Evolutionary conservation across 1,140 invertebrate species (phyloP), one percentile per base, ranked within the genome.

Genomic region (Drosophila micromelanica): DNA sequence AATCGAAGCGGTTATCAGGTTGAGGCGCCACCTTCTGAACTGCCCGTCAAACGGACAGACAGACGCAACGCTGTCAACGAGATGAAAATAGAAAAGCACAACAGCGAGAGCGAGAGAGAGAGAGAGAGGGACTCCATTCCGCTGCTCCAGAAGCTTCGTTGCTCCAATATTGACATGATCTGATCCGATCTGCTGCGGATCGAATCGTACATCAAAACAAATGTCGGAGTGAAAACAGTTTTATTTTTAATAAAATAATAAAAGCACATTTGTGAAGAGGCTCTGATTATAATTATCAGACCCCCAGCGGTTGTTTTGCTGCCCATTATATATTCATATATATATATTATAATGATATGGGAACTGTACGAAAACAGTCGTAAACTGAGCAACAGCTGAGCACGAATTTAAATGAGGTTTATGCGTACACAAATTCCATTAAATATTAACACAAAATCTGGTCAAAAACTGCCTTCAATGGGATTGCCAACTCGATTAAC

Each of bases 1-100:
- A 78, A 62, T 81, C 46, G 45, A 82, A 78, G 79, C 79, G 38
- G 79, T 81, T 82, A 75, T 78, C 79, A 78, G 55, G 17, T 72
- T 45, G 46, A 12, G 2, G 48, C 11, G 70, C 13, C 45, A 81
- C 79, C 79, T 54, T 12, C 20, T 74, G 64, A 81, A 69, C 70
- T 11, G 42, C 23, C 61, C 13, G 46, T 52, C 74, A 64, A 55
- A 59, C 70, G 59, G 45, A 30, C 54, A 46, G 45, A 30, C 54
- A 46, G 55, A 51, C 37, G 17, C 12, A 30, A 56, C 54, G 64
- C 35, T 55, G 49, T 27, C 59, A 61, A 42, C 27, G 37, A 27
- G 23, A 27, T 0, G 23, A 46, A 43, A 7, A 60, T 23, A 5
- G 23, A 46, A 43, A 7, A 60, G 37, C 37, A 37, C 15, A 23